Base-by-base conservation (phyloP, 2,797 vertebrate species). In the Avahi laniger region DNA sequence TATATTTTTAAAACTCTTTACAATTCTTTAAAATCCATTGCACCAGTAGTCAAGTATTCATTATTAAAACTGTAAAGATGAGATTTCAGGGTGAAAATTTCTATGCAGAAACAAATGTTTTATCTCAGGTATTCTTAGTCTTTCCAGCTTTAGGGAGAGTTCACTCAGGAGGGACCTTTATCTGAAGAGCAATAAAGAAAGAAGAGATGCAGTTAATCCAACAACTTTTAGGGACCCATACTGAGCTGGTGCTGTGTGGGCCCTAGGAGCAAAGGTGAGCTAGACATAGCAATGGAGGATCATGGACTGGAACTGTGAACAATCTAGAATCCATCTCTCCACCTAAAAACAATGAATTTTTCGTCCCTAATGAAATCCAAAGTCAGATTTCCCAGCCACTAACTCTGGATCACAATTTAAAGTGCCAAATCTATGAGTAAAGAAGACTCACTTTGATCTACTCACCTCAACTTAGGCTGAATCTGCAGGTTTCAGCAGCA, bases 21-120 rank as follows among this genome's bases (percentile, higher is more conserved):
- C n/a, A 92, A 65, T 1, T 50, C 73, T 61, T 95, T 84, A 78
- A 73, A 94, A 63, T 26, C 14, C 52, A 18, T 48, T 54, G 24
- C 4, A 30, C n/a, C 18, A 12, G 57, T 48, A 18, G 6, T 93
- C 86, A 76, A 43, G 6, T 46, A 18, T 75, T 76, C 57, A 7
- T 59, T 90, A 88, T 46, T 57, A 41, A 48, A 95, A 92, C 28
- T 85, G 33, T 89, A 52, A 95, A 83, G 35, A 65, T 67, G 20
- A 38, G 15, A 18, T 69, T 61, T 4, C 41, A 76, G 24, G n/a
- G 41, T 91, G 28, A 95, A 93, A 95, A 24, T 35, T 18, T 88
- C 50, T 83, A 46, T 82, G 17, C 8, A 79, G 30, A 93, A 92
- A 81, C 41, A 93, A 86, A 17, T 26, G 2, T 13, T n/a, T 86